Base-by-base conservation (phyloP, 2,888 invertebrate species). In the Alloplasta piceator region DNA sequence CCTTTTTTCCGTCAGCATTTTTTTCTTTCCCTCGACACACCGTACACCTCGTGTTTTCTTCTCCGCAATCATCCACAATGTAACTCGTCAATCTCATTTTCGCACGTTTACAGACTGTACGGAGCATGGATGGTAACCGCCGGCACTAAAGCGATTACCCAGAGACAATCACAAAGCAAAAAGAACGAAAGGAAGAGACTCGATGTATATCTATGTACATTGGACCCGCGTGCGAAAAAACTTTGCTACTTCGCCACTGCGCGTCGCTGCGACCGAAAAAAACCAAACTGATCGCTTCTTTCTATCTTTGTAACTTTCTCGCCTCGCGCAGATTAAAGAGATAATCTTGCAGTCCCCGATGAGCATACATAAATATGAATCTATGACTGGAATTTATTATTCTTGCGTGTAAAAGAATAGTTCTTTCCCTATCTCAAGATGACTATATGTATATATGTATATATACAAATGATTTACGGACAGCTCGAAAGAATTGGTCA, bases 311-410 rank as follows among this genome's bases (percentile, higher is more conserved):
- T 26, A 26, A n/a, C n/a, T n/a, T n/a, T n/a, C n/a, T n/a, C n/a
- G n/a, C n/a, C n/a, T n/a, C n/a, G n/a, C n/a, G n/a, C n/a, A n/a
- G n/a, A n/a, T n/a, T n/a, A n/a, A n/a, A n/a, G n/a, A 26, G 26
- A 26, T 26, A 26, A 26, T 26, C 26, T 26, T 26, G 26, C 1
- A 26, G 26, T 26, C 26, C 3, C 26, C 26, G 3, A 26, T 26
- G 26, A 26, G 3, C 26, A n/a, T n/a, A n/a, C n/a, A n/a, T n/a
- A 26, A 26, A 26, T 26, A 26, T 26, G 26, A 26, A 26, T 26
- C 26, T 26, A 70, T 64, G 56, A 77, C 63, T 76, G 76, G 70
- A 68, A 46, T 77, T 70, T 64, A 77, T 77, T 70, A 64, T 70
- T 77, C 56, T 48, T 39, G 39, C 41, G 70, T 38, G 64, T 63